A percentile compares a stretch with the other conserved stretches of the same genome.
Conservation (phyloP, 2,113 vertebrate genomes). For the Solenodon paradoxus region DNA sequence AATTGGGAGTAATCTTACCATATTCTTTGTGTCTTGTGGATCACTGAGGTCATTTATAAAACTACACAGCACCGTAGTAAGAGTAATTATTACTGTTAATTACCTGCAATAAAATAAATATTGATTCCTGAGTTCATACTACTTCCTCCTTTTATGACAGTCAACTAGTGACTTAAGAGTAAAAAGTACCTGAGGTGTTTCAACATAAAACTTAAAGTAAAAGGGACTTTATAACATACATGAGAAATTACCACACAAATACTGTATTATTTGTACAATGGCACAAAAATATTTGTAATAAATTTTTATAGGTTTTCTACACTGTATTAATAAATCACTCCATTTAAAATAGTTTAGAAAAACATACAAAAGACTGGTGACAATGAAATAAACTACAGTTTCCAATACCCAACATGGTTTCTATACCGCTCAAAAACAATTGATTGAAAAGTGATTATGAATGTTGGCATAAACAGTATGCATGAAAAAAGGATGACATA, state of each 20-base stretch:
- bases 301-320: background rate
- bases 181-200: background rate
- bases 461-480: background rate
- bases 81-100: background rate
- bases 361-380: background rate
- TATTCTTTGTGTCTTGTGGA: background rate
- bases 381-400: background rate
- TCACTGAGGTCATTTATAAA: background rate
- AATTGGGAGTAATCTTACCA: background rate
- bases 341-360: background rate
- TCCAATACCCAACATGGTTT: background rate
- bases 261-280: slow-evolving; percentile 10
- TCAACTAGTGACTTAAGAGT: background rate
- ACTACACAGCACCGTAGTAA: background rate
- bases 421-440: background rate
- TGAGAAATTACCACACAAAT: background rate
- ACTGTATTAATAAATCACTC: slow-evolving; percentile 7
- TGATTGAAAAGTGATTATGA: background rate
- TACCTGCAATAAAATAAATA: slow-evolving; percentile 28
- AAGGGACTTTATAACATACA: background rate
- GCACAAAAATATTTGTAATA: background rate
- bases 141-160: background rate
- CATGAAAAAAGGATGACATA: background rate
- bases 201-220: slow-evolving; percentile 12
- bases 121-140: background rate